A percentile compares a stretch with the other conserved stretches of the same genome.
These are phyloP conservation scores for Plemyria rubiginata DNA, from an alignment of 2,888 invertebrate genomes.

Conservation along the genomic window DNA sequence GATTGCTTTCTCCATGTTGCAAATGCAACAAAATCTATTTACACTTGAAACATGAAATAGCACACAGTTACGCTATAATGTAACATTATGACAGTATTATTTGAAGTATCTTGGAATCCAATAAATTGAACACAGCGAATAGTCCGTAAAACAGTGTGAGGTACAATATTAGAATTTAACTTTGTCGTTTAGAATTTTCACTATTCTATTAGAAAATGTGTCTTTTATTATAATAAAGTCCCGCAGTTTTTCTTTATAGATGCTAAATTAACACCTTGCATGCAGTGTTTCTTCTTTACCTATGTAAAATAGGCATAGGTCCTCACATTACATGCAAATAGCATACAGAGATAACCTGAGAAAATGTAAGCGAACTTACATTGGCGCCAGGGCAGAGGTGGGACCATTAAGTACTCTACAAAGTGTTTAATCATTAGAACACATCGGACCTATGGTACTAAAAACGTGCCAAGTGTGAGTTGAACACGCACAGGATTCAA, in stretches of 20 bases:
- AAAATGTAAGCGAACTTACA: constrained; percentile 53
- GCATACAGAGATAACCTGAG: constrained; percentile 49
- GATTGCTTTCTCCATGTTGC: constrained; percentile 35
- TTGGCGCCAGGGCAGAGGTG: constrained; percentile 25
- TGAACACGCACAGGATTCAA: too few species aligned
- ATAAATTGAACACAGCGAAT: constrained; percentile 31
- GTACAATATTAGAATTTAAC: constrained; percentile 25
- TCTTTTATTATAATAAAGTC: background rate
- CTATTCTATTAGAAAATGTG: background rate
- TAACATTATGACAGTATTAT: constrained; percentile 35
- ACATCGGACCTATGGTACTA: background rate
- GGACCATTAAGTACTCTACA: constrained; percentile 7
- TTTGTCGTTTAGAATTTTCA: constrained; percentile 14
- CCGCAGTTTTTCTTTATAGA: constrained; percentile 9
- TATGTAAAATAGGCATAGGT: background rate
- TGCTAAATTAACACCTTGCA: constrained; percentile 22
- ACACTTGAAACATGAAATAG: constrained; percentile 28
- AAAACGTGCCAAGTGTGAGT: background rate
- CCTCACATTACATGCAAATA: constrained; percentile 58
- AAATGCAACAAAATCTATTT: constrained; percentile 29
- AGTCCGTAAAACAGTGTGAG: constrained; percentile 29
- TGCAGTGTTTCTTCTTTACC: background rate
- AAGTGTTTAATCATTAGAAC: background rate
- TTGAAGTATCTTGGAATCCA: constrained; percentile 26
- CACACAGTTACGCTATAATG: constrained; percentile 29